Percentiles rank a stretch among this genome's conserved stretches.
Evolutionary conservation across 2,888 invertebrate genomes (phyloP).

Genomic region (Troides oblongomaculatus): DNA sequence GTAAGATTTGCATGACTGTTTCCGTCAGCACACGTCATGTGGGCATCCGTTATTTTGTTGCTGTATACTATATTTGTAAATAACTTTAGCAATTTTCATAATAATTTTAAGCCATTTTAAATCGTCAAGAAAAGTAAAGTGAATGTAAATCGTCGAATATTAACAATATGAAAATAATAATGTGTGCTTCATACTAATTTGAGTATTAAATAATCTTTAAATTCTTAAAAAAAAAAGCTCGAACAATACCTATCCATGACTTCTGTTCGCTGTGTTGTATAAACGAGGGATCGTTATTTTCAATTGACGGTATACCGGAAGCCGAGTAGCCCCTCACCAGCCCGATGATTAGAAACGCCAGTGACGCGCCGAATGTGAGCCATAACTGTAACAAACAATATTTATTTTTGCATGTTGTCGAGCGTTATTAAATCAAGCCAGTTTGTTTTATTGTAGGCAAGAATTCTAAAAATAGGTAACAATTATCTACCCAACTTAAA

Average conservation of each 20-base stretch:
- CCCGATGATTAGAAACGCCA: slow-evolving; percentile 81
- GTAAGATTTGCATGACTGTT: not conserved
- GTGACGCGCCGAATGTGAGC: slow-evolving; percentile 78
- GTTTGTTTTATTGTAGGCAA: no score
- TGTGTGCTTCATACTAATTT: no score
- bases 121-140: no score
- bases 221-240: not conserved
- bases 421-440: not conserved
- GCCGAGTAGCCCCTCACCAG: slow-evolving; percentile 81
- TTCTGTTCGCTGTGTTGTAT: slow-evolving; percentile 70
- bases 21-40: not conserved
- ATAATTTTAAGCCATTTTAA: not conserved
- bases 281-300: slow-evolving; percentile 59
- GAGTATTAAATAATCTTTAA: no score
- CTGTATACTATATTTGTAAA: not conserved
- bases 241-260: slow-evolving; percentile 76
- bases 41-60: not conserved
- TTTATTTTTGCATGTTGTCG: not conserved
- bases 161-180: no score
- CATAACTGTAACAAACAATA: slow-evolving; percentile 62
- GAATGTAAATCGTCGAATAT: no score
- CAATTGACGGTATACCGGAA: slow-evolving; percentile 79
- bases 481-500: no score
- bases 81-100: not conserved
- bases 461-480: no score